These are phyloP conservation scores for Caracal caracal DNA, from an alignment of 2,113 vertebrate genomes.

Conservation along the genomic window DNA sequence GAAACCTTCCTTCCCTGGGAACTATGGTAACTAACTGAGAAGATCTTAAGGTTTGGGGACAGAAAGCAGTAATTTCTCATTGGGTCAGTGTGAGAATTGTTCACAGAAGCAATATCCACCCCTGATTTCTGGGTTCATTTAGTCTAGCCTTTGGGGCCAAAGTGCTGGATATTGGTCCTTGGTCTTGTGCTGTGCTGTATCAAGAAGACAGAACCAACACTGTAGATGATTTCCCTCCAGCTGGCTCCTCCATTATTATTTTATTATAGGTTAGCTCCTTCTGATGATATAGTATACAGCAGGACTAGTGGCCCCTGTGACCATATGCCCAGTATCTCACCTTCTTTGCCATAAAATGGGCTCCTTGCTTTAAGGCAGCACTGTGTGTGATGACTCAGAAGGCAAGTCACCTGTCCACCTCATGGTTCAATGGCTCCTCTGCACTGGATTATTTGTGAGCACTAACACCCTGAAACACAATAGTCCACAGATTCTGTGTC, in stretches of 20 bases:
- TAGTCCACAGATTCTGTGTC: neutral
- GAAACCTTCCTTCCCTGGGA: neutral
- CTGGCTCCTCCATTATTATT: neutral
- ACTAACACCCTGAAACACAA: neutral
- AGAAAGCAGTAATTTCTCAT: neutral
- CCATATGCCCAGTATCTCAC: neutral
- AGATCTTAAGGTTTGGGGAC: neutral
- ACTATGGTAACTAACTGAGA: neutral
- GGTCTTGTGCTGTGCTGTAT: rapidly evolving
- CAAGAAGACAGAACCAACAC: neutral
- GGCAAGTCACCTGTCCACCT: neutral
- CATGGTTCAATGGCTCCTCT: neutral
- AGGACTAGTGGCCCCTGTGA: neutral
- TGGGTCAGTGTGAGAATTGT: neutral
- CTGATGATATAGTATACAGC: neutral
- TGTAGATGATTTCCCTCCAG: neutral
- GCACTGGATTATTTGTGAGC: neutral
- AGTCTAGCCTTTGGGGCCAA: neutral
- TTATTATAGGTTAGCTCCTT: neutral
- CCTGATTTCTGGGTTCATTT: neutral
- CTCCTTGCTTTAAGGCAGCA: neutral
- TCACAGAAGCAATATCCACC: neutral
- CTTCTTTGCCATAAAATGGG: neutral
- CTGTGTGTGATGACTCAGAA: neutral
- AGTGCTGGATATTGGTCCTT: neutral